Conservation (phyloP, 1,140 invertebrate species). For the Macrotrachela quadricornifera region DNA sequence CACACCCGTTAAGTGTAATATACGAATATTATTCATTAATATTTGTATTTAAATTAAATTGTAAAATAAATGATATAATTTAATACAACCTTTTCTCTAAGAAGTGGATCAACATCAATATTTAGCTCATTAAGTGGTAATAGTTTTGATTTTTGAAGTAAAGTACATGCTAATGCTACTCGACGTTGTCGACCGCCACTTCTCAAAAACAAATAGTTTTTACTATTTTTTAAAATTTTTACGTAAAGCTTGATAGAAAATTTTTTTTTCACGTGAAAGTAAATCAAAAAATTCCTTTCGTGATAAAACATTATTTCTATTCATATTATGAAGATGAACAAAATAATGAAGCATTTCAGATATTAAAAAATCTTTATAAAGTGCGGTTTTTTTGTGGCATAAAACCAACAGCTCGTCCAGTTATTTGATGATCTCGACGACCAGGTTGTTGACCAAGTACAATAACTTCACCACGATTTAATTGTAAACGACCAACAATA, state of each 20-base stretch:
- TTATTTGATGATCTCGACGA: constrained; percentile 18
- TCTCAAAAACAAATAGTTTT: too few species aligned
- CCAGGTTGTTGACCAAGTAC: constrained; percentile 25
- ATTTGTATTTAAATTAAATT: too few species aligned
- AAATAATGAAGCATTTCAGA: constrained; percentile 84
- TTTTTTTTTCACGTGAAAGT: too few species aligned
- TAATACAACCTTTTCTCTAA: constrained; percentile 69
- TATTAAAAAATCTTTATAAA: constrained; percentile 82
- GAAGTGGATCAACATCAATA: constrained; percentile 67
- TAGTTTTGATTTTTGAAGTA: constrained; percentile 74
- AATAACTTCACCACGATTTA: constrained; percentile 19
- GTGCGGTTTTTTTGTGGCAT: constrained; percentile 53
- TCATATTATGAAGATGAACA: constrained; percentile 77
- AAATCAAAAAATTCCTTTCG: constrained; percentile 65
- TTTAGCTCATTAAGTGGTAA: constrained; percentile 82
- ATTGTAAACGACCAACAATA: constrained; percentile 21
- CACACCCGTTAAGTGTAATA: too few species aligned
- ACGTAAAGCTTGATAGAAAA: too few species aligned
- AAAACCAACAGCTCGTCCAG: constrained; percentile 27
- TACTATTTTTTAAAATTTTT: too few species aligned
- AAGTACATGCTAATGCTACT: constrained; percentile 69
- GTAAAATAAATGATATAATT: too few species aligned
- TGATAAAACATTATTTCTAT: constrained; percentile 52
- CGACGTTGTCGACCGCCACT: constrained; percentile 75
- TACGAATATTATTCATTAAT: too few species aligned